Base-by-base conservation (phyloP, 2,797 vertebrate species). In the Botia kubotai region DNA sequence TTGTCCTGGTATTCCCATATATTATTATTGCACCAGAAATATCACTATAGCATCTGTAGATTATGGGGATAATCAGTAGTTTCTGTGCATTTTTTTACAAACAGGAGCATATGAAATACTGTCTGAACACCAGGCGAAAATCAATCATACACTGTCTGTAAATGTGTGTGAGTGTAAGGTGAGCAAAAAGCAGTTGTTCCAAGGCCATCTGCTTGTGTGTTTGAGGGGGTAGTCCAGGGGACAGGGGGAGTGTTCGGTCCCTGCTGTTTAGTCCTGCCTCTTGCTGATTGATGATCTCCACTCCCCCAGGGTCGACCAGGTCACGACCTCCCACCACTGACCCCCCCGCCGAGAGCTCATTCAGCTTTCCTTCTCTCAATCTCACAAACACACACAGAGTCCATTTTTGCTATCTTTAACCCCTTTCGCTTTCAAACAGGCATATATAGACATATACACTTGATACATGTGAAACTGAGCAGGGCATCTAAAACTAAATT, bases 251-350 rank as follows among this genome's bases (percentile, higher is more conserved):
- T 82, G 81, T 87, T 72, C 84, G 81, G 65, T 87, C 84, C 93
- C 93, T 91, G 92, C 91, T 90, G 92, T 74, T 93, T 90, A 84
- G 91, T 88, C 88, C 91, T 90, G 89, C 92, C 93, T 90, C 91
- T 81, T 80, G 89, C 88, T 95, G 93, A 94, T 94, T 95, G 93
- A 95, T 94, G 93, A 94, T 93, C 92, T 93, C 81, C 90, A 90
- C 93, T 93, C 93, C 93, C 92, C 91, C 68, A 17, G 92, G 93
- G 92, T 93, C 92, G 91, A 86, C 23, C 19, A 87, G 88, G 92
- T 94, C 93, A 84, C 62, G 91, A 94, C 93, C 93, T 93, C 89
- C 88, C 89, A 89, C 88, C 90, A 91, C 90, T 94, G 92, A 92
- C 93, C 93, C 91, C 79, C 92, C 91, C 85, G 86, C 86, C 3